Percentiles rank a stretch among this genome's conserved stretches.
phyloP scores from a whole-genome alignment of 2,113 vertebrate genomes.

The Clarias magur region DNA sequence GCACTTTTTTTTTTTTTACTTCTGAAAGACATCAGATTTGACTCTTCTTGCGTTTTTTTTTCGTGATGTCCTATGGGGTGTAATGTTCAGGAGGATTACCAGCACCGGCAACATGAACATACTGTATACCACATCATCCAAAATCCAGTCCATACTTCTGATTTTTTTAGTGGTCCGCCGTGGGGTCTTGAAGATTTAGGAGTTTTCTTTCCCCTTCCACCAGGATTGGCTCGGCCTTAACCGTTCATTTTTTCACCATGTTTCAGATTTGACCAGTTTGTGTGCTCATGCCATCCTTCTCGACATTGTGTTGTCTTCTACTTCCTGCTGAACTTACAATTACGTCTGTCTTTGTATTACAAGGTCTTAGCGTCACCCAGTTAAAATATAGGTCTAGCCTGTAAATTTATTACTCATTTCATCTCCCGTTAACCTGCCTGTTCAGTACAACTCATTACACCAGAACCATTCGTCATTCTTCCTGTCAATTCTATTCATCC shows the following conservation, averaged over 20 bases:
- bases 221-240: not conserved
- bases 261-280: not conserved
- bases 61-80: not conserved
- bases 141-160: not conserved
- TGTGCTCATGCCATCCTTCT: not conserved
- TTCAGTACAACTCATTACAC: not conserved
- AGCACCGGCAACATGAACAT: not conserved
- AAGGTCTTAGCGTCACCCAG: not conserved
- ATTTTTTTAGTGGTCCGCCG: not conserved
- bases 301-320: too few relatives aligned
- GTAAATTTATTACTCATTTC: not conserved
- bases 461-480: constrained; percentile 22
- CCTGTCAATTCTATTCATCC: constrained; percentile 17
- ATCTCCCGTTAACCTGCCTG: not conserved
- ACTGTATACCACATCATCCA: not conserved
- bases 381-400: not conserved
- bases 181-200: not conserved
- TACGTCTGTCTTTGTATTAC: not conserved
- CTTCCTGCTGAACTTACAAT: not conserved
- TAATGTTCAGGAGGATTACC: not conserved
- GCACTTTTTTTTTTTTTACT: not conserved
- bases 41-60: not conserved
- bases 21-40: not conserved
- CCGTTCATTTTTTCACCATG: not conserved
- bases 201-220: not conserved